Evolutionary conservation across 64 coral and sea anemone genomes (phyloP).

Genomic region (Platygyra sinensis): DNA sequence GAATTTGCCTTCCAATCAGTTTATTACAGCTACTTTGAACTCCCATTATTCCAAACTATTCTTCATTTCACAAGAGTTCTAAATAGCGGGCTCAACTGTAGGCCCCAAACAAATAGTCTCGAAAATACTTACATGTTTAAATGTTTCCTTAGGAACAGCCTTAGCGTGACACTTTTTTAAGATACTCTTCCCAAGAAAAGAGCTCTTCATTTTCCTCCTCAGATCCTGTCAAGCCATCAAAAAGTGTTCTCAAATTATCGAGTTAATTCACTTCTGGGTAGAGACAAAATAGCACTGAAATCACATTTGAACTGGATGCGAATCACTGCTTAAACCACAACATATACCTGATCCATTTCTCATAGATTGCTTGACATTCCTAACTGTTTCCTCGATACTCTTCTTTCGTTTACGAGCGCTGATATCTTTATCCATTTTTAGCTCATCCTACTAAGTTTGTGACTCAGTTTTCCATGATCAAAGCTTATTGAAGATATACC

Average conservation of each 20-base stretch:
- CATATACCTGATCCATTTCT: conserved; percentile 28
- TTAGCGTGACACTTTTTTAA: conserved; percentile 75
- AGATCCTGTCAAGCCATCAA: neutral
- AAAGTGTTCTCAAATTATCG: too few species aligned
- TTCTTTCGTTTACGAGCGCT: conserved; percentile 21
- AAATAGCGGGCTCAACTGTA: too few species aligned
- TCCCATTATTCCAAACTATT: too few species aligned
- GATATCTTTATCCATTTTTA: conserved; percentile 35
- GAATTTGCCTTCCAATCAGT: too few species aligned
- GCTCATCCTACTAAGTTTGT: neutral
- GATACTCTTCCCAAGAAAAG: conserved; percentile 93
- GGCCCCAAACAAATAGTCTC: too few species aligned
- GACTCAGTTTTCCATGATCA: neutral
- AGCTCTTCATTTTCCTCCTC: conserved; percentile 74
- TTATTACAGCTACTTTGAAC: too few species aligned
- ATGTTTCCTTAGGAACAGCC: conserved; percentile 67
- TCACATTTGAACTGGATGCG: too few species aligned
- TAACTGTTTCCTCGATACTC: neutral
- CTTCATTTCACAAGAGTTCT: too few species aligned
- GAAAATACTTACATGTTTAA: conserved; percentile 77
- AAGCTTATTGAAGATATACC: neutral
- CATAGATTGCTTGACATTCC: neutral
- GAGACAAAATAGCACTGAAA: too few species aligned
- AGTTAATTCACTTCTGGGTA: too few species aligned
- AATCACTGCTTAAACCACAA: neutral